Conservation (phyloP, 2,113 vertebrate genomes). For the Vireo altiloquus region DNA sequence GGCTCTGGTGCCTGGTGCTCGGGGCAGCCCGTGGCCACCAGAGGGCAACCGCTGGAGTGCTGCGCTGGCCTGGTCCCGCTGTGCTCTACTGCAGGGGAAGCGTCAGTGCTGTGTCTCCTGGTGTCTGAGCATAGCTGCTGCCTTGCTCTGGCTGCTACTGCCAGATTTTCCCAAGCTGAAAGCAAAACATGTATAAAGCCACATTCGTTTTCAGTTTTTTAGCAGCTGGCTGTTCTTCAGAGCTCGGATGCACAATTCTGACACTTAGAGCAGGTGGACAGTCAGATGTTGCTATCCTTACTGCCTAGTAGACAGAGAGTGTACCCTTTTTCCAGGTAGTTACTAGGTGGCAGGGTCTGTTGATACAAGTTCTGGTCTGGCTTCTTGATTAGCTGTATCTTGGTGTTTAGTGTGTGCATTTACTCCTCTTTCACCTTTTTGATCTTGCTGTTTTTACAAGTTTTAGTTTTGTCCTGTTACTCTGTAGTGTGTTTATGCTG, state of each 20-base stretch:
- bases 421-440: background rate
- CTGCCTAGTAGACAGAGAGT: background rate
- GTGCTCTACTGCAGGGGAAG: background rate
- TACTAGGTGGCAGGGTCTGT: background rate
- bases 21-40: background rate
- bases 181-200: background rate
- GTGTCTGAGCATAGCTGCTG: background rate
- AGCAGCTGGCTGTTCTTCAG: background rate
- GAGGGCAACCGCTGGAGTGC: background rate
- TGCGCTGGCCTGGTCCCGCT: fast-evolving
- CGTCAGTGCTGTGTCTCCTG: background rate
- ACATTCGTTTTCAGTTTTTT: fast-evolving
- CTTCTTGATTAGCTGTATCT: background rate
- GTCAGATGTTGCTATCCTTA: background rate
- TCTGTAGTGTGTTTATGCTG: background rate
- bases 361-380: background rate
- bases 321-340: background rate
- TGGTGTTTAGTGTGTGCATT: background rate
- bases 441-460: background rate
- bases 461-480: background rate
- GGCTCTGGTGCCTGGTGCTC: background rate
- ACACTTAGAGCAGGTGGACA: background rate
- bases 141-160: background rate
- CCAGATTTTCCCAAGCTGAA: background rate
- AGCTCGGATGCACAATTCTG: background rate